phyloP scores from a whole-genome alignment of 2,113 vertebrate genomes.

The Marmota flaviventris region DNA sequence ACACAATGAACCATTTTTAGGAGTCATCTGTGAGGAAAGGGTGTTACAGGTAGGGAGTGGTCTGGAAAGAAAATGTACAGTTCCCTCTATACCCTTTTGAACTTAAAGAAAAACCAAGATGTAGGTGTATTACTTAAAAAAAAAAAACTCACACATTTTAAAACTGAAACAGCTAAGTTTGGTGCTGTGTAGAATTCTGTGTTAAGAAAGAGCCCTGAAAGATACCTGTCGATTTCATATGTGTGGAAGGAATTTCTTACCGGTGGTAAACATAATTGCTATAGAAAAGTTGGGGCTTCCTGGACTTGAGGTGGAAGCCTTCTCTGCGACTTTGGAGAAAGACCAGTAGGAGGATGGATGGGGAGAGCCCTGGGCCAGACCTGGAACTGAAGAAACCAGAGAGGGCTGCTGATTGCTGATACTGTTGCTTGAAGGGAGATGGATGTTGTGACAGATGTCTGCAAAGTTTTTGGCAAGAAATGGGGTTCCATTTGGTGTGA shows the following conservation, averaged over 20 bases:
- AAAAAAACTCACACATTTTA: constrained; percentile 38
- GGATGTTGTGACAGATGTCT: constrained; percentile 72
- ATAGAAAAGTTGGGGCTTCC: background rate
- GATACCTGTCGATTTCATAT: background rate
- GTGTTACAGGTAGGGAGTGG: background rate
- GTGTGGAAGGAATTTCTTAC: background rate
- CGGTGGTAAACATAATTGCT: background rate
- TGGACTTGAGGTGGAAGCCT: background rate
- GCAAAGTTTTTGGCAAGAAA: constrained; percentile 64
- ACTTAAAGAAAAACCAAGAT: background rate
- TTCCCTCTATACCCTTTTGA: background rate
- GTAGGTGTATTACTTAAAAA: background rate
- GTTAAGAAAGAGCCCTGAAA: background rate
- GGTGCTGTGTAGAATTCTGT: background rate
- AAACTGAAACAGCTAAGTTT: constrained; percentile 13
- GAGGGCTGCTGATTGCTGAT: background rate
- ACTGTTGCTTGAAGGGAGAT: constrained; percentile 56
- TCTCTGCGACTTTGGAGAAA: background rate
- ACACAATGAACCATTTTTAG: background rate
- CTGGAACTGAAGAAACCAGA: background rate
- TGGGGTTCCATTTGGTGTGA: constrained; percentile 66
- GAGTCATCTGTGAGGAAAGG: background rate
- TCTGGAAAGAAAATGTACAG: constrained; percentile 12
- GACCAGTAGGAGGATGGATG: background rate
- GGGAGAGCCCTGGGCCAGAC: background rate